phyloP scores from a whole-genome alignment of 2,888 invertebrate genomes.

The Oscheius sp. region DNA sequence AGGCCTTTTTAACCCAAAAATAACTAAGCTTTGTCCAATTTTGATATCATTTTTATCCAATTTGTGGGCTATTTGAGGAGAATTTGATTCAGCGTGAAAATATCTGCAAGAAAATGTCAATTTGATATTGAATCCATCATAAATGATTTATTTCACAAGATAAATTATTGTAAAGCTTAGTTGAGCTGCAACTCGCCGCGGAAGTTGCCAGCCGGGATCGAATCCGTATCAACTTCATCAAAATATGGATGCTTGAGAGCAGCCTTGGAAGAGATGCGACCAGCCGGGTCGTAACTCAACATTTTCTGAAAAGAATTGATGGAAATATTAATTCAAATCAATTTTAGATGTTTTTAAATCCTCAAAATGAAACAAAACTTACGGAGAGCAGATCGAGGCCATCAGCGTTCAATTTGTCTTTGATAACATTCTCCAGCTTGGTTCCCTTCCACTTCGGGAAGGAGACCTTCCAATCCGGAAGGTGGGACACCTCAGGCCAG shows the following conservation, averaged over 20 bases:
- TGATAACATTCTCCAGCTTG: constrained; percentile 75
- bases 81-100: no score
- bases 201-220: constrained; percentile 63
- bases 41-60: no score
- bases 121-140: no score
- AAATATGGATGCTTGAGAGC: constrained; percentile 87
- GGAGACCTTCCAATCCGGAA: constrained; percentile 87
- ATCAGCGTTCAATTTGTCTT: constrained; percentile 75
- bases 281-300: constrained; percentile 88
- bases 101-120: no score
- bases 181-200: constrained; percentile 41
- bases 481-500: constrained; percentile 85
- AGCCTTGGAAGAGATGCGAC: constrained; percentile 85
- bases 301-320: constrained; percentile 78
- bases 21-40: no score
- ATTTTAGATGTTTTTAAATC: no score
- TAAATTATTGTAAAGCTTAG: no score
- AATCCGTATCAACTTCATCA: constrained; percentile 74
- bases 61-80: no score
- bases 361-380: no score
- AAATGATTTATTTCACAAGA: no score
- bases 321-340: no score
- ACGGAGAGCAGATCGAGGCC: constrained; percentile 80
- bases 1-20: no score
- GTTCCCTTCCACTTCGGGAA: constrained; percentile 88